Conservation (phyloP, 2,113 vertebrate genomes). For the Sturnira hondurensis region DNA sequence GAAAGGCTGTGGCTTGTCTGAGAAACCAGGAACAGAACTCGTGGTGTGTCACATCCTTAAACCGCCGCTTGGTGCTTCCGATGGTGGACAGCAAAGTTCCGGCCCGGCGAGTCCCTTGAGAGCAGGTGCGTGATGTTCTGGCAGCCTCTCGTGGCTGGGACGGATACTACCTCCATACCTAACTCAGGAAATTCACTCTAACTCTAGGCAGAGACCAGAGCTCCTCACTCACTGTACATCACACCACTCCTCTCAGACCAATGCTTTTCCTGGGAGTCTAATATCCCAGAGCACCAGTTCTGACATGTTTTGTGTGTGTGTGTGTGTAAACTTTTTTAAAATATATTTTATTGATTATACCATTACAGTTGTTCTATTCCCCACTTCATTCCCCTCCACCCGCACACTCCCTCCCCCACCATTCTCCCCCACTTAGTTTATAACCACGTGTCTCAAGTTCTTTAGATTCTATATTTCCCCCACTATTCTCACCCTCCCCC, state of each 20-base stretch:
- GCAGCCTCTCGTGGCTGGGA: neutral
- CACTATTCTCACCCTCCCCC: no score
- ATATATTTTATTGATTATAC: no score
- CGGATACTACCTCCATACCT: neutral
- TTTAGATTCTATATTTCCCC: no score
- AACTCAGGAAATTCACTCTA: neutral
- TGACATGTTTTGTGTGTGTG: neutral
- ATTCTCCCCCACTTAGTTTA: no score
- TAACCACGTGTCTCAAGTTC: no score
- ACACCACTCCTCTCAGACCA: neutral
- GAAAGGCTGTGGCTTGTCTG: neutral
- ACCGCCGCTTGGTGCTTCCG: neutral
- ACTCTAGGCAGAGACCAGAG: neutral
- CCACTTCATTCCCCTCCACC: no score
- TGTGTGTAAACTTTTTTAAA: no score
- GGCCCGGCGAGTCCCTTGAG: neutral
- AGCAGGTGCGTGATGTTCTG: neutral
- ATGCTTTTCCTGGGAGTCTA: neutral
- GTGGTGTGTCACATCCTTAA: neutral
- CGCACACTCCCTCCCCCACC: no score
- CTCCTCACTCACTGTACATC: neutral
- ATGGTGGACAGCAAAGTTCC: neutral
- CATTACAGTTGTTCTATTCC: no score
- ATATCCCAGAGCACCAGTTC: neutral
- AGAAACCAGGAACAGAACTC: neutral